These are phyloP conservation scores for Eupeodes corollae DNA, from an alignment of 1,140 invertebrate species.

Conservation along the genomic window DNA sequence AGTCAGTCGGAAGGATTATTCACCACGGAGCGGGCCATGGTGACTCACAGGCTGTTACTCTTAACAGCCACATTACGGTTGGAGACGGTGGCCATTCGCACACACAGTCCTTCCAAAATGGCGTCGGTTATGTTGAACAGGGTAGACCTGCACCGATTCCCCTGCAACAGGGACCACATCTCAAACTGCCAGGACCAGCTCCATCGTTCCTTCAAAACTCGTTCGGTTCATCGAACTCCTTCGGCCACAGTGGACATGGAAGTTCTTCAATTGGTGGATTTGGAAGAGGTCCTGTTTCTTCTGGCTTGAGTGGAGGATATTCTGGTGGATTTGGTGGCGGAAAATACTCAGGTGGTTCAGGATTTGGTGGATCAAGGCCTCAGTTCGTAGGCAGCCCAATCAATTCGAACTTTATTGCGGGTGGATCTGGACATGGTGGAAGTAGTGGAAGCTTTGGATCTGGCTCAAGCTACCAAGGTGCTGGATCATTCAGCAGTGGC, in stretches of 20 bases:
- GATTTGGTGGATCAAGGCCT: neutral
- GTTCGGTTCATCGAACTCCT: too few relatives aligned
- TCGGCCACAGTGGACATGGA: too few relatives aligned
- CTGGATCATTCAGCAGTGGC: neutral
- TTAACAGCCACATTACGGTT: constrained; percentile 1
- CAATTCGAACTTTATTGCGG: neutral
- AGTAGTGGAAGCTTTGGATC: neutral
- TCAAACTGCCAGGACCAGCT: neutral
- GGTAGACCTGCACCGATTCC: neutral
- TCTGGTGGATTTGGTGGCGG: neutral
- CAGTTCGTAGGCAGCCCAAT: neutral
- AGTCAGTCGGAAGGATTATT: constrained; percentile 14
- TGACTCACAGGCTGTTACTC: neutral
- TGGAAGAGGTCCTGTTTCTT: too few relatives aligned
- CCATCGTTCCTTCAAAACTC: neutral
- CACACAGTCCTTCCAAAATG: neutral
- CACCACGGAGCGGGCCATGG: constrained; percentile 9
- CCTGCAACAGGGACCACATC: neutral
- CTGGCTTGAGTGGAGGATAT: neutral
- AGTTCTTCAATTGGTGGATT: too few relatives aligned
- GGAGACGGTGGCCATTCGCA: neutral
- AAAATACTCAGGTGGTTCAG: neutral
- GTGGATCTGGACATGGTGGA: neutral
- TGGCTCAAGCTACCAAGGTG: neutral
- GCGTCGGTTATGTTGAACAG: neutral